phyloP scores from a whole-genome alignment of 2,888 invertebrate species.

The Ochropacha duplaris region DNA sequence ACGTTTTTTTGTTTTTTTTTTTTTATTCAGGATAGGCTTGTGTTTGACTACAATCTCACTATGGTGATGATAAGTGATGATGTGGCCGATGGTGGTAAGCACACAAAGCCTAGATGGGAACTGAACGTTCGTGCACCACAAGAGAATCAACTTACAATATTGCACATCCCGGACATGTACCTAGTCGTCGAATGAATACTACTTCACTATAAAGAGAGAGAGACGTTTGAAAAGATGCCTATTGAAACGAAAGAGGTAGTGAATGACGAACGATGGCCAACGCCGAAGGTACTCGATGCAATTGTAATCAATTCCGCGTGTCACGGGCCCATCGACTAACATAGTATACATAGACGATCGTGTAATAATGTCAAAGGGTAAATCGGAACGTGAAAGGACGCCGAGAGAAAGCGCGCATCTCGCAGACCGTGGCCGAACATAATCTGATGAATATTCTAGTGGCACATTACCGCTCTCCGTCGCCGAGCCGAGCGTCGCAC shows the following conservation, averaged over 20 bases:
- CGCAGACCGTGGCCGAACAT: neutral
- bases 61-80: too few species aligned
- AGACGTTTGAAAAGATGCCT: neutral
- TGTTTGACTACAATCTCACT: too few species aligned
- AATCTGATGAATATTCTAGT: slow-evolving; percentile 1
- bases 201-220: neutral
- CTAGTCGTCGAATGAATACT: neutral
- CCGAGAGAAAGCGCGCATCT: slow-evolving; percentile 1
- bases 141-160: neutral
- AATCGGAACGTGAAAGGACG: slow-evolving; percentile 5
- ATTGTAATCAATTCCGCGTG: neutral
- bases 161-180: neutral
- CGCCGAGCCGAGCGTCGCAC: too few species aligned
- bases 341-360: neutral
- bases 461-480: neutral
- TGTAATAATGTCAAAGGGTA: slow-evolving; percentile 4
- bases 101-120: too few species aligned
- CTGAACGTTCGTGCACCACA: neutral
- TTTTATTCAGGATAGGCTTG: too few species aligned
- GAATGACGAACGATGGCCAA: neutral
- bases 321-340: neutral
- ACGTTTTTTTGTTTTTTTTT: too few species aligned
- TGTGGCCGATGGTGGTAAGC: too few species aligned
- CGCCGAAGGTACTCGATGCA: neutral
- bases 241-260: neutral